Conservation (phyloP, 2,113 vertebrate genomes). For the Sprattus sprattus region DNA sequence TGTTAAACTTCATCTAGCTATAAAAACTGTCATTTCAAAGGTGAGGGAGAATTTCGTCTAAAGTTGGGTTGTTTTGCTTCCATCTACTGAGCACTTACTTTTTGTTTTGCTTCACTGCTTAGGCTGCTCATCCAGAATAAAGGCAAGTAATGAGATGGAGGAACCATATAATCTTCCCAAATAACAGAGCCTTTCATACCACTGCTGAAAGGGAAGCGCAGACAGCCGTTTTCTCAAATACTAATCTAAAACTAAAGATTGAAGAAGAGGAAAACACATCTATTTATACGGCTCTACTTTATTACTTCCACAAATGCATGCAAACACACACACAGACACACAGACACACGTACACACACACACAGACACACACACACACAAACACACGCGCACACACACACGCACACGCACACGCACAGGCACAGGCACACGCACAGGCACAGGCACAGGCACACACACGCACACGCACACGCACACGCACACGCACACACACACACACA, state of each 20-base stretch:
- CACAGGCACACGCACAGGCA: not conserved
- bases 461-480: not conserved
- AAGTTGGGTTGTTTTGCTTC: conserved; percentile 1
- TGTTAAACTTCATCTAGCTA: not conserved
- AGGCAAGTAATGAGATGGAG: conserved; percentile 44
- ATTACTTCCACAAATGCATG: conserved; percentile 17
- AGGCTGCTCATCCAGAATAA: conserved; percentile 44
- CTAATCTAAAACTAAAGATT: conserved; percentile 22
- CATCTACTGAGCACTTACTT: conserved; percentile 30
- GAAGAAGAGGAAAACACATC: not conserved
- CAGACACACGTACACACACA: conserved; percentile 42
- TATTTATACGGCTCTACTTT: conserved; percentile 7
- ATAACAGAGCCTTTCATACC: conserved; percentile 29
- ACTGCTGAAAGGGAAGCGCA: conserved; percentile 31
- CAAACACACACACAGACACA: not conserved
- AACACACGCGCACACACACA: conserved; percentile 28
- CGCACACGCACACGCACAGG: too few species aligned
- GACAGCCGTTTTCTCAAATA: conserved; percentile 16
- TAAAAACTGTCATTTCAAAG: not conserved
- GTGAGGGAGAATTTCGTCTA: not conserved
- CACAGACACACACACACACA: conserved; percentile 44
- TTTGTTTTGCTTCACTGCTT: conserved; percentile 41
- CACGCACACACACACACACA: conserved; percentile 36
- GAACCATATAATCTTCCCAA: conserved; percentile 42
- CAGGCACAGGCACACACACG: conserved; percentile 40